Evolutionary conservation across 1,140 invertebrate species (phyloP).

Genomic region (Trichonephila clavata): DNA sequence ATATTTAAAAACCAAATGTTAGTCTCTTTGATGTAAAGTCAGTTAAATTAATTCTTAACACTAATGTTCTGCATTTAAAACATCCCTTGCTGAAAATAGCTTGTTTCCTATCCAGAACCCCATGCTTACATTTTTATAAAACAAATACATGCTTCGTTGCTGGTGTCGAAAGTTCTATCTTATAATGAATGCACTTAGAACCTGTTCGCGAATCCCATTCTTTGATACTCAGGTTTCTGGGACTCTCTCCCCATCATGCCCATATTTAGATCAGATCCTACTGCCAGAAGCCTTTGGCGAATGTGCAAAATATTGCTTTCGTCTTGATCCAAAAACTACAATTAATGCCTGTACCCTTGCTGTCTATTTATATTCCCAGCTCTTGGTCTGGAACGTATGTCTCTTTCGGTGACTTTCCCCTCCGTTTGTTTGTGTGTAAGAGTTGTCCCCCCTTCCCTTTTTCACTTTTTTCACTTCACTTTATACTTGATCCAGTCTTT

Average conservation of each 20-base stretch:
- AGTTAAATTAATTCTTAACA: no score
- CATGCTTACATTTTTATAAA: no score
- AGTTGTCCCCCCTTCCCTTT: background rate
- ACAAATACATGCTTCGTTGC: no score
- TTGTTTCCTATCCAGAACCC: no score
- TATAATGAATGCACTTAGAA: slow-evolving; percentile 4
- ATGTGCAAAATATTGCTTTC: slow-evolving; percentile 67
- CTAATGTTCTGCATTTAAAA: no score
- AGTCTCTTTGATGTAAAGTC: no score
- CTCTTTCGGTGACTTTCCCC: slow-evolving; percentile 60
- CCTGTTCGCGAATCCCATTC: slow-evolving; percentile 21
- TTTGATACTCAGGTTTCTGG: slow-evolving; percentile 64
- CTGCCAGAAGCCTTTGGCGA: slow-evolving; percentile 68
- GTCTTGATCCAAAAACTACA: slow-evolving; percentile 72
- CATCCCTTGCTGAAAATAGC: no score
- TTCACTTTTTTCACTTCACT: background rate
- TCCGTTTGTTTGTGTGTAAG: slow-evolving; percentile 39
- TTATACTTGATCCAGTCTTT: background rate
- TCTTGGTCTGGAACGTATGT: slow-evolving; percentile 35
- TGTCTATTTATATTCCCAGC: slow-evolving; percentile 71
- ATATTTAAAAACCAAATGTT: no score
- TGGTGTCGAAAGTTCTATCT: no score
- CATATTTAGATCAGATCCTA: slow-evolving; percentile 68
- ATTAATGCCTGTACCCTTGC: slow-evolving; percentile 73
- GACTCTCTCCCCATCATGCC: slow-evolving; percentile 49